These are phyloP conservation scores for Fulica atra DNA, from an alignment of 2,113 vertebrate species.

Conservation along the genomic window DNA sequence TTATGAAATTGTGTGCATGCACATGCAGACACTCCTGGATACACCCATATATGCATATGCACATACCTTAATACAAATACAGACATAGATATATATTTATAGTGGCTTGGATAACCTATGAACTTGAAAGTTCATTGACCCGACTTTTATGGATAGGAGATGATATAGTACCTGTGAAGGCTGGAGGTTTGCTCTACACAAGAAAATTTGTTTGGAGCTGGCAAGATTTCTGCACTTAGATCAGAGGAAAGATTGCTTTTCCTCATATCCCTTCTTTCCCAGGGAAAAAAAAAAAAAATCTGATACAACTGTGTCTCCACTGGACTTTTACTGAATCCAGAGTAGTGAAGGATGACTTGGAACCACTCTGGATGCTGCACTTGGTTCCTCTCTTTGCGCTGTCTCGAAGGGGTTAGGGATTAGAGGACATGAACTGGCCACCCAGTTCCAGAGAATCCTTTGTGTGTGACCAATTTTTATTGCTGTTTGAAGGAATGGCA, in stretches of 20 bases:
- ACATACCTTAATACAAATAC: not conserved
- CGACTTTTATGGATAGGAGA: not conserved
- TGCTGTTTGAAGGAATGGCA: not conserved
- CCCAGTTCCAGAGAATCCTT: not conserved
- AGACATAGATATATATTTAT: not conserved
- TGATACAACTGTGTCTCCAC: not conserved
- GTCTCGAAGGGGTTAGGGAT: not conserved
- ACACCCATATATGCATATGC: not conserved
- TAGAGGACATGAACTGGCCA: not conserved
- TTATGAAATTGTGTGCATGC: not conserved
- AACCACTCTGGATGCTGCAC: not conserved
- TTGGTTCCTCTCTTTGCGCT: not conserved
- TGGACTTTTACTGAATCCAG: not conserved
- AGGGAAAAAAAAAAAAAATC: not conserved
- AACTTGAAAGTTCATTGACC: not conserved
- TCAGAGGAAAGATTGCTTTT: not conserved
- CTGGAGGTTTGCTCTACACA: not conserved
- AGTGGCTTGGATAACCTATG: not conserved
- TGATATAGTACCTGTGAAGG: not conserved
- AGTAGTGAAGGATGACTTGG: not conserved
- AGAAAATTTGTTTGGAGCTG: not conserved
- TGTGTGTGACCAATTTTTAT: not conserved
- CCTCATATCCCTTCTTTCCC: not conserved
- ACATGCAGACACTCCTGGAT: not conserved
- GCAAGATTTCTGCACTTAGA: not conserved